Percentiles rank a stretch among this genome's conserved stretches.
Conservation (phyloP, 2,113 vertebrate genomes). For the Anguilla japonica region DNA sequence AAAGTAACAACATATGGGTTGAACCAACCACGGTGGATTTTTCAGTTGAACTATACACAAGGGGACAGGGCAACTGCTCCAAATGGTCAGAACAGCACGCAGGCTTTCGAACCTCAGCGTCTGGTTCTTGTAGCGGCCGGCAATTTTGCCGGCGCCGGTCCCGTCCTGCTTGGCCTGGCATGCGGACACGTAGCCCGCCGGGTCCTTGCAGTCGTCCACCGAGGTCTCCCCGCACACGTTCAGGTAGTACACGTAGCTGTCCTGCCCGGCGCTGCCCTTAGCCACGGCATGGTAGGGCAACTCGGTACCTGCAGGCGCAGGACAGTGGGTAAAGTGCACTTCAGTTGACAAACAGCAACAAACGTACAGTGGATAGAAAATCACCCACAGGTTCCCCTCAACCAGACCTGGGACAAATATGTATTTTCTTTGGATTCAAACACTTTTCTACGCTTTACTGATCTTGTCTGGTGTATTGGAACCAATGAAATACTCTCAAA, state of each 20-base stretch:
- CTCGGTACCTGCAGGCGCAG: slow-evolving; percentile 38
- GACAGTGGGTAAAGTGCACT: neutral
- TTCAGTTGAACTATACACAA: neutral
- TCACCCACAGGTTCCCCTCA: no score
- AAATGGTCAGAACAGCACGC: neutral
- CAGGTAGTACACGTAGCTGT: slow-evolving; percentile 81
- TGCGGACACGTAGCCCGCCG: slow-evolving; percentile 54
- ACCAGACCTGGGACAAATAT: no score
- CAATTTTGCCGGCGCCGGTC: slow-evolving; percentile 61
- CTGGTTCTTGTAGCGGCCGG: slow-evolving; percentile 82
- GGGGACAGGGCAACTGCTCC: neutral
- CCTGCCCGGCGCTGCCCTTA: slow-evolving; percentile 48
- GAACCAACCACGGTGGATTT: no score
- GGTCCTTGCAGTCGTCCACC: slow-evolving; percentile 47
- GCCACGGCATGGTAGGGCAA: slow-evolving; percentile 60
- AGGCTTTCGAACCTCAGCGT: slow-evolving; percentile 75
- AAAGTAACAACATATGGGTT: no score
- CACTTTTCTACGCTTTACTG: no score
- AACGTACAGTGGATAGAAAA: neutral
- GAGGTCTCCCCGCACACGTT: slow-evolving; percentile 75
- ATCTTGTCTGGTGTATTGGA: no score
- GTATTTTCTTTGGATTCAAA: no score
- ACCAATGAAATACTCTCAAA: no score
- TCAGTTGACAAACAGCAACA: neutral
- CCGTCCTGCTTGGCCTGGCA: slow-evolving; percentile 76